Percentiles rank a stretch among this genome's conserved stretches.
Evolutionary conservation across 2,797 vertebrate species (phyloP).

Genomic region (Microctenopoma steveboyesi): DNA sequence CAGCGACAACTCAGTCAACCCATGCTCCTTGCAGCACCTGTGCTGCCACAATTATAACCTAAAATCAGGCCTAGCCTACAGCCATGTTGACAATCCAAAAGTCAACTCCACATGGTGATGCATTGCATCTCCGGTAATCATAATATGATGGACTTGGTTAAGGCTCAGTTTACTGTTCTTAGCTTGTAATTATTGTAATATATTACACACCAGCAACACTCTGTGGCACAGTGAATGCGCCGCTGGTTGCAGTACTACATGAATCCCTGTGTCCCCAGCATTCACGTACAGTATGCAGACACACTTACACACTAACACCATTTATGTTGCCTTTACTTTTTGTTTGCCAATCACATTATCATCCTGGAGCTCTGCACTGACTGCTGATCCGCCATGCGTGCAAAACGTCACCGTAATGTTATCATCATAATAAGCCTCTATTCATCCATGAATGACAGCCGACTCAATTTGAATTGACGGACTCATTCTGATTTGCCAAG

Average conservation of each 20-base stretch:
- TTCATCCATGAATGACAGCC: constrained; percentile 74
- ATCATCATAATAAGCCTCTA: constrained; percentile 67
- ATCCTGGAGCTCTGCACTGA: constrained; percentile 43
- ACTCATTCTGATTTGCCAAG: constrained; percentile 68
- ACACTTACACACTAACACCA: constrained; percentile 20
- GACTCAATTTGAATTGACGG: constrained; percentile 70
- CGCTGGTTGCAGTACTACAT: neutral
- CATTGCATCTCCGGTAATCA: constrained; percentile 2
- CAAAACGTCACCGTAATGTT: constrained; percentile 56
- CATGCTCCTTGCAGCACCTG: constrained; percentile 59
- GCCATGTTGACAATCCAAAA: constrained; percentile 22
- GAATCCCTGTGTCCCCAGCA: constrained; percentile 3
- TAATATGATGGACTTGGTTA: constrained; percentile 1
- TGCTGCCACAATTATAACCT: constrained; percentile 63
- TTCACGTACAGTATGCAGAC: neutral
- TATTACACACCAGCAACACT: constrained; percentile 12
- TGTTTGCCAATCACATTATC: constrained; percentile 69
- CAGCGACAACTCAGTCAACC: constrained; percentile 56
- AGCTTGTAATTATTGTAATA: constrained; percentile 21
- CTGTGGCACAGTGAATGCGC: constrained; percentile 2
- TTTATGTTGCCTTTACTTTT: constrained; percentile 28
- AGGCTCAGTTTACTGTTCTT: constrained; percentile 18
- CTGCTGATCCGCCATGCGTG: constrained; percentile 64
- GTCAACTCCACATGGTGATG: constrained; percentile 1
- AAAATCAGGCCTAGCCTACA: constrained; percentile 36